Percentiles rank a stretch among this genome's conserved stretches.
Conservation (phyloP, 2,797 vertebrate species). For the Malurus leucopterus region DNA sequence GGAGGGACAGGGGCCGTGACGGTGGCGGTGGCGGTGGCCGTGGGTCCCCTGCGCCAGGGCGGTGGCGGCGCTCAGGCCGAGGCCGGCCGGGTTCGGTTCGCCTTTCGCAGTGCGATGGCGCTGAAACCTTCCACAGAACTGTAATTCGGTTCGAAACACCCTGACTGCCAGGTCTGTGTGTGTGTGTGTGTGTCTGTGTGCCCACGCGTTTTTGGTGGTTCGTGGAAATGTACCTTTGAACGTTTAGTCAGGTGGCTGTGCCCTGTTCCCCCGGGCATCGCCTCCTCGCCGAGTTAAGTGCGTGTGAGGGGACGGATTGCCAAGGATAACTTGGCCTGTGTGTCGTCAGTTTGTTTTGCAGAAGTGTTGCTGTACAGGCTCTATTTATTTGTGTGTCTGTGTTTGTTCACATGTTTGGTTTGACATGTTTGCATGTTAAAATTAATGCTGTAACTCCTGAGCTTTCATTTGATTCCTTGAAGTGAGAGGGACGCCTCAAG, state of each 20-base stretch:
- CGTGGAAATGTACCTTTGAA: neutral
- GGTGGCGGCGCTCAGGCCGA: neutral
- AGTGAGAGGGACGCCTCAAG: neutral
- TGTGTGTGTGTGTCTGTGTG: no score
- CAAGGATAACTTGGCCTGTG: neutral
- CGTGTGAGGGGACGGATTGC: neutral
- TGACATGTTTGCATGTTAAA: neutral
- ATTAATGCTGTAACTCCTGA: neutral
- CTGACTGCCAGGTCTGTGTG: neutral
- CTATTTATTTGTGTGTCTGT: rapidly evolving
- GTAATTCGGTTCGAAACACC: neutral
- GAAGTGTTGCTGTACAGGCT: rapidly evolving
- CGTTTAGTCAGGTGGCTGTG: neutral
- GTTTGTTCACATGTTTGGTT: neutral
- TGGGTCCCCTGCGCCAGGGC: neutral
- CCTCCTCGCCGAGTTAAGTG: neutral
- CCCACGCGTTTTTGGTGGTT: neutral
- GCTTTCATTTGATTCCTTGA: neutral
- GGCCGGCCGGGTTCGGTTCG: neutral
- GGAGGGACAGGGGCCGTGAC: neutral
- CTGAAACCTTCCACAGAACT: neutral
- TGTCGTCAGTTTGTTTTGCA: neutral
- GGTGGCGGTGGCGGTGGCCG: no score
- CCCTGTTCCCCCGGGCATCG: neutral
- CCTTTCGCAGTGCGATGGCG: neutral